Evolutionary conservation across 1,140 invertebrate genomes (phyloP).

Genomic region (Drosophila rhopaloa): DNA sequence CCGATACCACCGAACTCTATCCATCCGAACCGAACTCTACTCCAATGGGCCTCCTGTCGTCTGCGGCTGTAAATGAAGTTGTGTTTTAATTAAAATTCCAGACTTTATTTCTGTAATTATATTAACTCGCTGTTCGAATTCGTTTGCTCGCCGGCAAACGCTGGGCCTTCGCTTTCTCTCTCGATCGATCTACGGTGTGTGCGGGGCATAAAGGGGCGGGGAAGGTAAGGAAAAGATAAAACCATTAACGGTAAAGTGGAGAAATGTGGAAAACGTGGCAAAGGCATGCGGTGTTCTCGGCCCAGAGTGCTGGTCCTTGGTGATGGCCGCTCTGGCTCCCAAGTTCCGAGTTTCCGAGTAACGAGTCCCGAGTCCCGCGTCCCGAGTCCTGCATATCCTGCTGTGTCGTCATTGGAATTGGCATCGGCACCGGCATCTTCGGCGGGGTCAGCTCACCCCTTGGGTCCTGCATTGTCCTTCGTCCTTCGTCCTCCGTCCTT

Average conservation of each 20-base stretch:
- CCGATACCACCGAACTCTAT: neutral
- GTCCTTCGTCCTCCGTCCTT: neutral
- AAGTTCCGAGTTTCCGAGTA: neutral
- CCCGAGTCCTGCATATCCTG: slow-evolving; percentile 51
- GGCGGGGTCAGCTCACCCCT: slow-evolving; percentile 26
- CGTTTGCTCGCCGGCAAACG: slow-evolving; percentile 21
- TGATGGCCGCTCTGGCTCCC: slow-evolving; percentile 4
- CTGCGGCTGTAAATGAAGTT: slow-evolving; percentile 82
- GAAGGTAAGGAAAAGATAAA: slow-evolving; percentile 67
- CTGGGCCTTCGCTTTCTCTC: slow-evolving; percentile 14
- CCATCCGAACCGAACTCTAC: slow-evolving; percentile 5
- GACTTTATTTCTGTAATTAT: slow-evolving; percentile 84
- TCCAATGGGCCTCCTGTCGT: slow-evolving; percentile 54
- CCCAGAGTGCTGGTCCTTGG: slow-evolving; percentile 4
- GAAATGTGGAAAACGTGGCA: slow-evolving; percentile 80
- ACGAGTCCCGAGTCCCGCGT: slow-evolving; percentile 16
- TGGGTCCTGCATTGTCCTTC: slow-evolving; percentile 17
- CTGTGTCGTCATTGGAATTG: slow-evolving; percentile 73
- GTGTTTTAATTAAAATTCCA: slow-evolving; percentile 84
- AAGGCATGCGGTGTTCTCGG: slow-evolving; percentile 64
- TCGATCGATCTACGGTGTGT: slow-evolving; percentile 63
- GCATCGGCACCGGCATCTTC: slow-evolving; percentile 43
- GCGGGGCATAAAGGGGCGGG: slow-evolving; percentile 14
- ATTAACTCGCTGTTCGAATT: slow-evolving; percentile 81
- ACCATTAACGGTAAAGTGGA: slow-evolving; percentile 74